Percentiles rank a stretch among this genome's conserved stretches.
Evolutionary conservation across 2,888 invertebrate genomes (phyloP).

Genomic region (Andrena dorsata): DNA sequence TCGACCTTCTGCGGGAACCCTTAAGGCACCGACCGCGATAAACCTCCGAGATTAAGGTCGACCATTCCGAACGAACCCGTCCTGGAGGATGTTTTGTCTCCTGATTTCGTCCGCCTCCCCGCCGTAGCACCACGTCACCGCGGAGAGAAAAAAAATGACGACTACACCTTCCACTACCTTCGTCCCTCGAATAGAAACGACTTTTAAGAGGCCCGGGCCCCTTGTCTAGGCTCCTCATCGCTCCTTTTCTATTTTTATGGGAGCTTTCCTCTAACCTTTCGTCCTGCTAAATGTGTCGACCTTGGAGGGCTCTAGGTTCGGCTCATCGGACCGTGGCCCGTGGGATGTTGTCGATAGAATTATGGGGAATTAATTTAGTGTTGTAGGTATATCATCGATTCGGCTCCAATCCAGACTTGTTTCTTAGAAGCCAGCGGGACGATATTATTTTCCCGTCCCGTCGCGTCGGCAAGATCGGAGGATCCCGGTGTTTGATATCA

Average conservation of each 20-base stretch:
- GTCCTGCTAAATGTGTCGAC: constrained; percentile 4
- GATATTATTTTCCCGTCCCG: too few species aligned
- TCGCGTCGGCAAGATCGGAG: too few species aligned
- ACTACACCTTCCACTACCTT: neutral
- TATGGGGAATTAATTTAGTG: constrained; percentile 3
- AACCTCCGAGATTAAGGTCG: constrained; percentile 39
- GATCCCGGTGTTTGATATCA: too few species aligned
- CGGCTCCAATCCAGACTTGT: too few species aligned
- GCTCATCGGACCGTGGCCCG: neutral
- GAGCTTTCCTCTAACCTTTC: constrained; percentile 1
- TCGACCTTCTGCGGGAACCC: constrained; percentile 5
- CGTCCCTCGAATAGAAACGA: too few species aligned
- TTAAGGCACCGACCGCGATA: constrained; percentile 32
- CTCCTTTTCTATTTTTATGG: too few species aligned
- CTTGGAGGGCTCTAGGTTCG: neutral
- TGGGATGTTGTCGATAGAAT: too few species aligned
- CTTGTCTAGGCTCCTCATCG: too few species aligned
- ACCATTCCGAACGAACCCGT: neutral
- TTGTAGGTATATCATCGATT: too few species aligned
- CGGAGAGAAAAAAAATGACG: neutral
- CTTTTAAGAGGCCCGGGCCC: too few species aligned
- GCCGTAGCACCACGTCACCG: neutral
- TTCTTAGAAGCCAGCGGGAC: too few species aligned
- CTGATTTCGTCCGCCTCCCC: too few species aligned
- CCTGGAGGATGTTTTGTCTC: constrained; percentile 5